phyloP scores from a whole-genome alignment of 2,888 invertebrate genomes.

The Ectemnius cavifrons region DNA sequence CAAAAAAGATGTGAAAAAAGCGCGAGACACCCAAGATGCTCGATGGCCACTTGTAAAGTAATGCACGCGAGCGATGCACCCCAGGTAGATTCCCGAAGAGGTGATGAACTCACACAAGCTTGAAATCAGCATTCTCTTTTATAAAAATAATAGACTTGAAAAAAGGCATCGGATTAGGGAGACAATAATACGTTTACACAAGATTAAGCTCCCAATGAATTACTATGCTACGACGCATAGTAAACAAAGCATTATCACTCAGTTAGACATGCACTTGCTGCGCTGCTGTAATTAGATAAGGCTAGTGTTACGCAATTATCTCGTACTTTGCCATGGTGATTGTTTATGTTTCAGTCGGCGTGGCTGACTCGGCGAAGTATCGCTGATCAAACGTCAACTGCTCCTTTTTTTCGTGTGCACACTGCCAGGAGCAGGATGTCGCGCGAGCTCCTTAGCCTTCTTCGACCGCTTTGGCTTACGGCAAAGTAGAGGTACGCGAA shows the following conservation, averaged over 20 bases:
- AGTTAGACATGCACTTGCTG: constrained; percentile 49
- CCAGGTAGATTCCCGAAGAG: too few relatives aligned
- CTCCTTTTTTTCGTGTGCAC: background rate
- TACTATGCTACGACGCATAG: constrained; percentile 45
- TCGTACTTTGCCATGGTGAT: constrained; percentile 76
- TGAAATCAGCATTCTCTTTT: constrained; percentile 68
- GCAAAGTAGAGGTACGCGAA: constrained; percentile 29
- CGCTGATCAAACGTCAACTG: constrained; percentile 26
- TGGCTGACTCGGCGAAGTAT: constrained; percentile 19
- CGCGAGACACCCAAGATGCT: too few relatives aligned
- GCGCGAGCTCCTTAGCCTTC: constrained; percentile 3
- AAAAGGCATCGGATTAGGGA: constrained; percentile 60
- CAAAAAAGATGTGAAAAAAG: too few relatives aligned
- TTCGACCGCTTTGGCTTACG: constrained; percentile 24
- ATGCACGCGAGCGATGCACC: too few relatives aligned
- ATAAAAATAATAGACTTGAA: constrained; percentile 65
- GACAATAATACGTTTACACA: constrained; percentile 7
- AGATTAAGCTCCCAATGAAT: constrained; percentile 25
- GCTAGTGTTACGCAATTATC: constrained; percentile 64
- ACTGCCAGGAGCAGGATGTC: background rate
- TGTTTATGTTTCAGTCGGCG: constrained; percentile 48
- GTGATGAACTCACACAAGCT: constrained; percentile 66
- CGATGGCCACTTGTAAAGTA: too few relatives aligned
- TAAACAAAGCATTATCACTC: constrained; percentile 67
- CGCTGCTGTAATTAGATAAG: constrained; percentile 69